A percentile compares a stretch with the other conserved stretches of the same genome.
Conservation (phyloP, 2,113 vertebrate species). For the Pan troglodytes region NHGRI_mPanTro3-v2.1_pri NC_072416.2:77965001-77965500, state of each 20-base stretch:
- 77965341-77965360: not conserved
- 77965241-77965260: not conserved
- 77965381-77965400: no score
- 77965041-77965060: not conserved
- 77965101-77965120: not conserved
- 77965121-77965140: not conserved
- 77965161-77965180: not conserved
- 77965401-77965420: not conserved
- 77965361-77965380: not conserved
- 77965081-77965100: not conserved
- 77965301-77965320: not conserved
- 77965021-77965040: not conserved
- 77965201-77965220: not conserved
- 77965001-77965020: not conserved
- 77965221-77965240: not conserved
- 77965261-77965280: not conserved
- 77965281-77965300: not conserved
- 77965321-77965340: not conserved
- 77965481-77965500: not conserved
- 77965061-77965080: not conserved
- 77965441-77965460: not conserved
- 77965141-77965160: not conserved
- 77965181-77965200: not conserved
- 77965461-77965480: not conserved
- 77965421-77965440: not conserved